These are phyloP conservation scores for Cyclophora albipunctata DNA, from an alignment of 2,888 invertebrate species.

Conservation along the genomic window DNA sequence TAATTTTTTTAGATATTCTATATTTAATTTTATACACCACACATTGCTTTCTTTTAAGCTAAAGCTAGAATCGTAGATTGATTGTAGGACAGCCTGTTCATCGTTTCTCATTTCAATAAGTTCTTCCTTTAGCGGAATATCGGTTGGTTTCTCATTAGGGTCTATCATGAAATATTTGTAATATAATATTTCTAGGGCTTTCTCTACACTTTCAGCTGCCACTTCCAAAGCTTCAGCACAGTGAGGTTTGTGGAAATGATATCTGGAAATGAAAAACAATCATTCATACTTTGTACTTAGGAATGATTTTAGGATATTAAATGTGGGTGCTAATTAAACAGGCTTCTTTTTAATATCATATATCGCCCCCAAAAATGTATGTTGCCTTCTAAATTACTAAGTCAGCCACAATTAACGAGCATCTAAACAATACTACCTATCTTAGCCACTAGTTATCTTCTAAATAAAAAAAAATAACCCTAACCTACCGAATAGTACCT, in stretches of 20 bases:
- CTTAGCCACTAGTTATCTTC: no score
- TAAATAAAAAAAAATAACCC: no score
- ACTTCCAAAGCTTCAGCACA: slow-evolving; percentile 83
- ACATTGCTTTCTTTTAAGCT: slow-evolving; percentile 81
- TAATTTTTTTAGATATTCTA: slow-evolving; percentile 78
- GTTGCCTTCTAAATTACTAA: no score
- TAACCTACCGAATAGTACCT: no score
- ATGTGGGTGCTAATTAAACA: no score
- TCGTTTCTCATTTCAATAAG: slow-evolving; percentile 80
- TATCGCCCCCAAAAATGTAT: no score
- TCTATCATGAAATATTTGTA: slow-evolving; percentile 79
- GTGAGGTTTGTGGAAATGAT: slow-evolving; percentile 84
- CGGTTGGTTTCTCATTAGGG: slow-evolving; percentile 46
- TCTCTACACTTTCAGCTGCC: slow-evolving; percentile 81
- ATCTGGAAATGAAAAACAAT: slow-evolving; percentile 59
- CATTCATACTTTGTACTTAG: slow-evolving; percentile 1
- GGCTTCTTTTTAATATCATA: no score
- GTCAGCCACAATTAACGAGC: no score
- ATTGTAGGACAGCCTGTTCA: slow-evolving; percentile 83
- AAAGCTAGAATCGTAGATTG: slow-evolving; percentile 84
- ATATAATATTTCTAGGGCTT: slow-evolving; percentile 81
- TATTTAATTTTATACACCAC: slow-evolving; percentile 81
- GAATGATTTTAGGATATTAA: no score
- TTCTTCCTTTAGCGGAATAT: slow-evolving; percentile 66
- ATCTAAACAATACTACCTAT: no score